Conservation (phyloP, 2,113 vertebrate species). For the Cavia aperea region DNA sequence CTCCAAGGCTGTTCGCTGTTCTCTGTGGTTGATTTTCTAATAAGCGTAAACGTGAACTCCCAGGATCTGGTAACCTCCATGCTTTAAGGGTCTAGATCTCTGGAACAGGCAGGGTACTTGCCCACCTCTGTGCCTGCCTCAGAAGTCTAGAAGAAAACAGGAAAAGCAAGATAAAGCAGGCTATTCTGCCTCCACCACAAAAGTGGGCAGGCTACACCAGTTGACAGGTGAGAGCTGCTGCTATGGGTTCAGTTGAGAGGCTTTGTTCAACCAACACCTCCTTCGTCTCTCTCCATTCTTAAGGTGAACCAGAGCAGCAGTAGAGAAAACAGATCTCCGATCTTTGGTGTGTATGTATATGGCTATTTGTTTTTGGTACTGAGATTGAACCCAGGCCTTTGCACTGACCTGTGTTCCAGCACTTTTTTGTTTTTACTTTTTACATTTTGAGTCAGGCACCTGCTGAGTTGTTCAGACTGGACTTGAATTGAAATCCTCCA, state of each 20-base stretch:
- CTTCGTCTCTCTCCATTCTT: background rate
- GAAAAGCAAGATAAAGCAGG: background rate
- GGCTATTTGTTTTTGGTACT: background rate
- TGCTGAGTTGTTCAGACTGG: background rate
- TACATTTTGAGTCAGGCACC: background rate
- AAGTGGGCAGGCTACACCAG: background rate
- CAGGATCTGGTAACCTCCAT: background rate
- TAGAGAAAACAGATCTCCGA: background rate
- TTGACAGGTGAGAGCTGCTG: background rate
- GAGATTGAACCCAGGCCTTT: background rate
- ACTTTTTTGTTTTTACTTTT: background rate
- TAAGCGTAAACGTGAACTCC: background rate
- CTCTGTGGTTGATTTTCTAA: background rate
- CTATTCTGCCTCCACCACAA: background rate
- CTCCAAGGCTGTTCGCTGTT: background rate
- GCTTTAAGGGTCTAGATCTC: background rate
- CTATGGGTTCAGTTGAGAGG: background rate
- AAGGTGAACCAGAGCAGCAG: background rate
- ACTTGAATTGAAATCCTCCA: background rate
- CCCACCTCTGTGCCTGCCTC: accelerated
- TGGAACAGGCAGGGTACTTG: no score
- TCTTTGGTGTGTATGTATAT: background rate
- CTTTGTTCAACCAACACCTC: no score
- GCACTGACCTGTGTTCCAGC: background rate
- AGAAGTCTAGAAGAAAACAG: accelerated